These are phyloP conservation scores for Liparis tanakae DNA, from an alignment of 2,797 vertebrate genomes.

Conservation along the genomic window DNA sequence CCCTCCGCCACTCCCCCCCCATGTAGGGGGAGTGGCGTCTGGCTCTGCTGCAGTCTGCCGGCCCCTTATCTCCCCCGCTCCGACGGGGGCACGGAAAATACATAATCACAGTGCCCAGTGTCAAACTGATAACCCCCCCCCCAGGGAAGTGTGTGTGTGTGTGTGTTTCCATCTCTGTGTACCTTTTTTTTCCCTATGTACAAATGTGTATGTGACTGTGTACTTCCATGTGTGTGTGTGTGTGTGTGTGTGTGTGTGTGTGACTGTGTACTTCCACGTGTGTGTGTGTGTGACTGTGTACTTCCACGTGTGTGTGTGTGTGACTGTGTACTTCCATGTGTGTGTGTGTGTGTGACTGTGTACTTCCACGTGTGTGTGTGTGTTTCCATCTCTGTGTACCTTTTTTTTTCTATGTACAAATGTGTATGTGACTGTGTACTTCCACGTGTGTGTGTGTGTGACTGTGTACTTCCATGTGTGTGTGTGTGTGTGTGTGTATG, in stretches of 20 bases:
- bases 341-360: no score
- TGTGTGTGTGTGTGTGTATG: constrained; percentile 43
- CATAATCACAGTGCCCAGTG: constrained; percentile 76
- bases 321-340: not conserved
- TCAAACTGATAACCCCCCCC: constrained; percentile 78
- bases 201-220: constrained; percentile 26
- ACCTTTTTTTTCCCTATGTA: constrained; percentile 7
- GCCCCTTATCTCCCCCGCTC: constrained; percentile 67
- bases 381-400: not conserved
- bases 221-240: not conserved
- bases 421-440: constrained; percentile 37
- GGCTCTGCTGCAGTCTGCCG: constrained; percentile 61
- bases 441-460: constrained; percentile 38
- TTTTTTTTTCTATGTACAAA: constrained; percentile 11
- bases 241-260: constrained; percentile 21
- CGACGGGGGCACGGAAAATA: constrained; percentile 72
- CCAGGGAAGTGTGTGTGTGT: constrained; percentile 23
- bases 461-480: not conserved
- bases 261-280: no score
- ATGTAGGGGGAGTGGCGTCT: constrained; percentile 57
- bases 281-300: constrained; percentile 27
- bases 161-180: not conserved
- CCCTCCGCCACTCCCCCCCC: constrained; percentile 31
- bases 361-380: no score
- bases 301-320: constrained; percentile 28